Evolutionary conservation across 2,113 vertebrate genomes (phyloP).

Genomic region (Python bivittatus): DNA sequence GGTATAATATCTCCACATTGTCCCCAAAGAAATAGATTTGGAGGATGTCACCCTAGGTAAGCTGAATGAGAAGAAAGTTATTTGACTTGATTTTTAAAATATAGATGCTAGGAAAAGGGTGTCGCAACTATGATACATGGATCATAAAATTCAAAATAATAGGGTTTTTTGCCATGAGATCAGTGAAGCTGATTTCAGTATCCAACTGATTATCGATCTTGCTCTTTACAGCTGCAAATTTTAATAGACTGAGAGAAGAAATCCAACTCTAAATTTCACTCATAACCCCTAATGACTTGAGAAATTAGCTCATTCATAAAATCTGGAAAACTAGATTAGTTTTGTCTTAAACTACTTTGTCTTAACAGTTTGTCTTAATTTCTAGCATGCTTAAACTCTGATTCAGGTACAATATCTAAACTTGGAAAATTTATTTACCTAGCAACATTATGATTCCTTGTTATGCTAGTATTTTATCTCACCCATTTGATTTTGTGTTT

Average conservation of each 20-base stretch:
- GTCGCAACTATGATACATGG: no score
- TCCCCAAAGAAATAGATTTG: background rate
- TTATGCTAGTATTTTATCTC: background rate
- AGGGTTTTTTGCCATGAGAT: background rate
- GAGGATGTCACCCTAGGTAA: background rate
- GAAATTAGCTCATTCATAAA: background rate
- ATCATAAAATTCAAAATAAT: background rate
- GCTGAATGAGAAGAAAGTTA: background rate
- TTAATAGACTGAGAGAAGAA: background rate
- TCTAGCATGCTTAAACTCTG: background rate
- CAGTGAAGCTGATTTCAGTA: background rate
- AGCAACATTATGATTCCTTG: background rate
- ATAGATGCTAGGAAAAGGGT: background rate
- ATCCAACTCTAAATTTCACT: background rate
- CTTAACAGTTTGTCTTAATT: background rate
- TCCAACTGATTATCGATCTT: background rate
- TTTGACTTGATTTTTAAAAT: background rate
- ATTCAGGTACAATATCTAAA: background rate
- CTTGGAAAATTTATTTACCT: background rate
- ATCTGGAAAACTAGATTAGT: background rate
- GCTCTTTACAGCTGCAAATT: background rate
- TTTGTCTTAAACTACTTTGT: no score
- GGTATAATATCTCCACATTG: background rate
- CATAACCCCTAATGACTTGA: background rate
- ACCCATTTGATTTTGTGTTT: background rate